These are phyloP conservation scores for Dynastes grantii DNA, from an alignment of 2,888 invertebrate species.

Conservation along the genomic window DNA sequence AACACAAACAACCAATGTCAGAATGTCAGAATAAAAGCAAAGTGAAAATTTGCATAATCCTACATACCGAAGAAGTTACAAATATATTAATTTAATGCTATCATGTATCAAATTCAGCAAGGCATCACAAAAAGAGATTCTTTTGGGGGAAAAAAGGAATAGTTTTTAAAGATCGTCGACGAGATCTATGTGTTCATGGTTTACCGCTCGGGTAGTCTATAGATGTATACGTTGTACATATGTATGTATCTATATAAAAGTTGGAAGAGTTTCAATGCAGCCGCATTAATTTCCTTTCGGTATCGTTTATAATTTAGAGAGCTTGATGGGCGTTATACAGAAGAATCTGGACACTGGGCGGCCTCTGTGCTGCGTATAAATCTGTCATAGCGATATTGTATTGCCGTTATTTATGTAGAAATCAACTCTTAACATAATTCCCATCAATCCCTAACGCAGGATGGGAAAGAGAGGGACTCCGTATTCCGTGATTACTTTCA, in stretches of 20 bases:
- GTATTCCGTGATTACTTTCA: constrained; percentile 55
- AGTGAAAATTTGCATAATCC: too few species aligned
- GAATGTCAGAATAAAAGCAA: too few species aligned
- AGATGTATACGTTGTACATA: neutral
- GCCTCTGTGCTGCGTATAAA: constrained; percentile 69
- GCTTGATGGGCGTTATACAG: constrained; percentile 67
- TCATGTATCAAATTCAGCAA: constrained; percentile 20
- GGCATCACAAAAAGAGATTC: neutral
- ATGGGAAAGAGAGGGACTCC: constrained; percentile 38
- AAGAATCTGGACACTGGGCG: constrained; percentile 69
- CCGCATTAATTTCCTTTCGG: constrained; percentile 54
- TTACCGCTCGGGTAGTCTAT: neutral
- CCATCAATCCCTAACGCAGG: constrained; percentile 65
- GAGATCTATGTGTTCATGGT: neutral
- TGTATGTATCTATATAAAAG: constrained; percentile 43
- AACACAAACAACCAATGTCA: too few species aligned
- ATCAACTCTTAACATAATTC: constrained; percentile 70
- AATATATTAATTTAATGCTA: constrained; percentile 50
- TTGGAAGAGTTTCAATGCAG: constrained; percentile 50
- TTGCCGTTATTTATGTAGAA: constrained; percentile 71
- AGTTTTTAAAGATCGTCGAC: neutral
- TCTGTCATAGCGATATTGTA: constrained; percentile 71
- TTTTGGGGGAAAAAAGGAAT: neutral
- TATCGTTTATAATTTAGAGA: constrained; percentile 64
- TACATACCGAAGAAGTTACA: constrained; percentile 1